These are phyloP conservation scores for Neomonachus schauinslandi DNA, from an alignment of 2,113 vertebrate genomes.

Conservation along the genomic window DNA sequence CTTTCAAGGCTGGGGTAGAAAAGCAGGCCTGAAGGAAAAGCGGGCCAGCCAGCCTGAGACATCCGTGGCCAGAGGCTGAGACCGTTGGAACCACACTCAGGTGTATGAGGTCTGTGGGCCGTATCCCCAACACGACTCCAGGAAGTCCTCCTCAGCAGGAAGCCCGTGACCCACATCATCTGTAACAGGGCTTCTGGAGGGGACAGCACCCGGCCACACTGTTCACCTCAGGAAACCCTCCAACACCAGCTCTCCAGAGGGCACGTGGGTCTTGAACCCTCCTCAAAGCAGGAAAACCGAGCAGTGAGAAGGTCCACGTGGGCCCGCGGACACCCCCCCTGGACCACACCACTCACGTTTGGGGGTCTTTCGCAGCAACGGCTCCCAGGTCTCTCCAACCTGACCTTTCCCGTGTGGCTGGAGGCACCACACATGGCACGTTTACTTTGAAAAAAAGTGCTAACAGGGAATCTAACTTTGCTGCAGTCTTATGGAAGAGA, in stretches of 20 bases:
- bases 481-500: fast-evolving
- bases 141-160: too few relatives aligned
- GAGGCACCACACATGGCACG: too few relatives aligned
- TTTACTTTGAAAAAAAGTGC: not conserved
- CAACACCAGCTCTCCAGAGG: fast-evolving
- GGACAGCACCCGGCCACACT: not conserved
- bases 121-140: not conserved
- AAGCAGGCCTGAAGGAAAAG: not conserved
- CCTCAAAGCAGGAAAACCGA: fast-evolving
- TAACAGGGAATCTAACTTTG: too few relatives aligned
- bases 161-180: fast-evolving
- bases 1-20: fast-evolving
- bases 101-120: fast-evolving
- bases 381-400: not conserved
- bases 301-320: fast-evolving
- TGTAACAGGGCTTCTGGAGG: fast-evolving
- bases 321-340: fast-evolving
- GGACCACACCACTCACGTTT: fast-evolving
- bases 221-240: fast-evolving
- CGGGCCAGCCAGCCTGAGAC: not conserved
- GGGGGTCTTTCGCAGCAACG: too few relatives aligned
- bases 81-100: fast-evolving
- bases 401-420: fast-evolving
- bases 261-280: fast-evolving
- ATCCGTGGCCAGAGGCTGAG: not conserved